These are phyloP conservation scores for Galaxias olidus DNA, from an alignment of 2,797 vertebrate species.

Conservation along the genomic window DNA sequence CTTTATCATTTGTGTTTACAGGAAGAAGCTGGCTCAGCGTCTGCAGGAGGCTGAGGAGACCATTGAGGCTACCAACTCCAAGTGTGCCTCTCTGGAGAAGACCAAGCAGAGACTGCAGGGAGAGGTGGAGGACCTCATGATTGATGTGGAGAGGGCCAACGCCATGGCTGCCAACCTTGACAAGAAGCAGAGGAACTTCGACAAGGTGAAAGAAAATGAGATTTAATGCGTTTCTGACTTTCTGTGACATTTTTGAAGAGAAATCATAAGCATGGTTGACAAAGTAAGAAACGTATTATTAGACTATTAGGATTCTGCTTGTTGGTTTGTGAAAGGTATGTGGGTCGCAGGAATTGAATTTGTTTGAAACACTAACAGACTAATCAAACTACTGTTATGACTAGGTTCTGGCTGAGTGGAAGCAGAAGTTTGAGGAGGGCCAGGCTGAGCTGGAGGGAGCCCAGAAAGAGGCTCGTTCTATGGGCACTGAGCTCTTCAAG, in stretches of 20 bases:
- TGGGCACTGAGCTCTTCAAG: conserved; percentile 86
- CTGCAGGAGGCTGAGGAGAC: conserved; percentile 80
- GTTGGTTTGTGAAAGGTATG: too few relatives aligned
- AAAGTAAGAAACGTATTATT: too few relatives aligned
- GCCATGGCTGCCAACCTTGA: conserved; percentile 72
- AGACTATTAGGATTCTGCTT: too few relatives aligned
- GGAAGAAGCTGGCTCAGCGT: conserved; percentile 79
- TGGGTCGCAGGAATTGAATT: too few relatives aligned
- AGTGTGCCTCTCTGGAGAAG: conserved; percentile 80
- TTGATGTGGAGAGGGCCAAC: conserved; percentile 77
- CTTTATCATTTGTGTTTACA: conserved; percentile 15
- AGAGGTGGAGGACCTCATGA: conserved; percentile 81
- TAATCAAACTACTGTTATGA: too few relatives aligned
- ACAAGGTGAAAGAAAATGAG: conserved; percentile 68
- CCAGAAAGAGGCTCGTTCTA: conserved; percentile 81
- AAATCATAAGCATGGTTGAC: too few relatives aligned
- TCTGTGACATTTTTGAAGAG: too few relatives aligned
- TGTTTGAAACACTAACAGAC: too few relatives aligned
- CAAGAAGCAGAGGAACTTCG: conserved; percentile 82
- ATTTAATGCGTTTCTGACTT: too few relatives aligned
- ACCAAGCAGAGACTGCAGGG: conserved; percentile 79
- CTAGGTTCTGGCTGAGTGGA: conserved; percentile 81
- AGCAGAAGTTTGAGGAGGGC: conserved; percentile 84
- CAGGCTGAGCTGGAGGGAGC: conserved; percentile 84
- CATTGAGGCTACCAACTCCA: conserved; percentile 76